Percentiles rank a stretch among this genome's conserved stretches.
Evolutionary conservation across 2,113 vertebrate species (phyloP).

Genomic region (Acanthochromis polyacanthus): DNA sequence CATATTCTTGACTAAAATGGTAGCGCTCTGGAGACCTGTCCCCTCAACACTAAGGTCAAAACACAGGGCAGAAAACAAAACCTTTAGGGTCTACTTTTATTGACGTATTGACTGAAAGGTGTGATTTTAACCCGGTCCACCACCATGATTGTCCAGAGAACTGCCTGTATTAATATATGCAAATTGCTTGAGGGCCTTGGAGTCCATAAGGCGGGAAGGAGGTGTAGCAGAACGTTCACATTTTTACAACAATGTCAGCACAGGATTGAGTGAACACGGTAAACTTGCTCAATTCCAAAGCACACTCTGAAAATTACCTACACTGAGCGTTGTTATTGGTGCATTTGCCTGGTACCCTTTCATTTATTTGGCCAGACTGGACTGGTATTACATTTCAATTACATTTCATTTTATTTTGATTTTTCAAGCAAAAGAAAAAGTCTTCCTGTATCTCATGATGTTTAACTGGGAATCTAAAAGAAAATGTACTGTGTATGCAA

Average conservation of each 20-base stretch:
- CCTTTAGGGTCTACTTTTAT: background rate
- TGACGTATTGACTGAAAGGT: background rate
- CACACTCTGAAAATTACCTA: conserved; percentile 8
- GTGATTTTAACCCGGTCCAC: background rate
- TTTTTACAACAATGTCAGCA: conserved; percentile 35
- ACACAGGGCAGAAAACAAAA: background rate
- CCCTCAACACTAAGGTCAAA: background rate
- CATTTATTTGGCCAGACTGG: background rate
- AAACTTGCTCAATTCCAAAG: conserved; percentile 5
- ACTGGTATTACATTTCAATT: background rate
- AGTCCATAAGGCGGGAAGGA: conserved; percentile 7
- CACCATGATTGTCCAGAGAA: conserved; percentile 22
- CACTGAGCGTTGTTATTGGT: background rate
- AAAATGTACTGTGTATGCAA: background rate
- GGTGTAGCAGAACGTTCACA: conserved; percentile 28
- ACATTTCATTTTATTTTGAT: background rate
- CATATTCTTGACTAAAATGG: too few species aligned
- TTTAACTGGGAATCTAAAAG: background rate
- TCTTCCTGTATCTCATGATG: background rate
- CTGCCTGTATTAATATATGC: conserved; percentile 43
- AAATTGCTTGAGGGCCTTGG: conserved; percentile 61
- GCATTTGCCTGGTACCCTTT: background rate
- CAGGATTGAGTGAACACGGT: conserved; percentile 25
- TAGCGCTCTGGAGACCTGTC: too few species aligned
- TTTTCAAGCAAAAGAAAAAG: background rate